A percentile compares a stretch with the other conserved stretches of the same genome.
Conservation (phyloP, 2,888 invertebrate species). For the Dasysyrphus tricinctus region DNA sequence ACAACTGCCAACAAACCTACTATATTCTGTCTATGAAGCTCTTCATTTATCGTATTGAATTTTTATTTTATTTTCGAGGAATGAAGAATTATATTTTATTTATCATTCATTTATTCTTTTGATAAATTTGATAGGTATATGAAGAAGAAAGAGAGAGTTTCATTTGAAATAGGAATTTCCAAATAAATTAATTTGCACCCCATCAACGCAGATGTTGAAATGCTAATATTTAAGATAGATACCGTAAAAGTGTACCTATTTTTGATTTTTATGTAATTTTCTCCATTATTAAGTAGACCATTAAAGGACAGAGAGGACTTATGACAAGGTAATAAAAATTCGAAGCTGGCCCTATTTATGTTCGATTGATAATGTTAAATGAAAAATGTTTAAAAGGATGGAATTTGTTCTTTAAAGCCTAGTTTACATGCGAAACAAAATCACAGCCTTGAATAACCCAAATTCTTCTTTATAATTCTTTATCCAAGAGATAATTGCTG, state of each 20-base stretch:
- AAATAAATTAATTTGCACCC: neutral
- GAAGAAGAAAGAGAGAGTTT: neutral
- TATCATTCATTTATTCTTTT: slow-evolving; percentile 10
- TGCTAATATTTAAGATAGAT: neutral
- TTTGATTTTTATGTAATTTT: neutral
- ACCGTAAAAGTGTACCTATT: neutral
- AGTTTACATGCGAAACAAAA: too few relatives aligned
- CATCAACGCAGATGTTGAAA: neutral
- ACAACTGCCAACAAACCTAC: neutral
- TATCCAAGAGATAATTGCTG: too few relatives aligned
- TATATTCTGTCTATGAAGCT: neutral
- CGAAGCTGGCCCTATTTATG: too few relatives aligned
- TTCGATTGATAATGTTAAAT: too few relatives aligned
- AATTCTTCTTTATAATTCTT: too few relatives aligned
- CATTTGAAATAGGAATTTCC: neutral
- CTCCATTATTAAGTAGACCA: too few relatives aligned
- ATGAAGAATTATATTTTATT: neutral
- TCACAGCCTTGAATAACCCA: too few relatives aligned
- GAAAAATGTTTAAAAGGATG: too few relatives aligned
- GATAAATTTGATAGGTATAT: neutral
- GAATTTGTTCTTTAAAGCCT: too few relatives aligned
- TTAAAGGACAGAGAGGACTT: too few relatives aligned
- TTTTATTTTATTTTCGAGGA: neutral
- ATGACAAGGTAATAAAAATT: too few relatives aligned
- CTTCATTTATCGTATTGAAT: neutral